A percentile compares a stretch with the other conserved stretches of the same genome.
phyloP scores from a whole-genome alignment of 2,888 invertebrate species.

The Ganaspis brasiliensis region DNA sequence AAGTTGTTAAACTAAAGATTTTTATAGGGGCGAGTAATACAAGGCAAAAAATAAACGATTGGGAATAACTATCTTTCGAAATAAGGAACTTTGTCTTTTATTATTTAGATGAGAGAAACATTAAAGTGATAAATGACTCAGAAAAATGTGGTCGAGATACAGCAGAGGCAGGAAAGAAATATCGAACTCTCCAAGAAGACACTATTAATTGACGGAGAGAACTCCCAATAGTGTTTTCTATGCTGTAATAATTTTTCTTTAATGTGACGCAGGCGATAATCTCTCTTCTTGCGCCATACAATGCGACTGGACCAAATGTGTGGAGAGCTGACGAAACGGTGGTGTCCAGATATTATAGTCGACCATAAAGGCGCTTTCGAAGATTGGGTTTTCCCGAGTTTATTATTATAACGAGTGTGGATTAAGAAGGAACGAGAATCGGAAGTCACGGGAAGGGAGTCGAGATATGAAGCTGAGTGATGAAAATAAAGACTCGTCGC shows the following conservation, averaged over 20 bases:
- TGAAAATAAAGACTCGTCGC: constrained; percentile 45
- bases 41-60: too few relatives aligned
- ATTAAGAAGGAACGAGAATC: constrained; percentile 76
- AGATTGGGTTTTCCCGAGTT: constrained; percentile 75
- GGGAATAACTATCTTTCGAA: too few relatives aligned
- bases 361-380: constrained; percentile 74
- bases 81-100: too few relatives aligned
- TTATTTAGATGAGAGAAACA: neutral
- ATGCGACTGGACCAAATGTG: constrained; percentile 57
- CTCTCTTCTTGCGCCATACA: constrained; percentile 68
- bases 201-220: constrained; percentile 76
- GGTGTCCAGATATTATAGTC: constrained; percentile 74
- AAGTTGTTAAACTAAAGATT: neutral
- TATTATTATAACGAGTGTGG: constrained; percentile 74
- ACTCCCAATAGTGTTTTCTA: constrained; percentile 67
- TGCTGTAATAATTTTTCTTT: constrained; percentile 77
- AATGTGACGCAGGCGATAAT: constrained; percentile 78
- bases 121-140: constrained; percentile 12
- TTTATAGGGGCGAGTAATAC: neutral
- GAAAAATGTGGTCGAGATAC: constrained; percentile 34
- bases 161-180: constrained; percentile 35
- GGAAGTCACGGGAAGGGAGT: constrained; percentile 69
- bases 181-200: constrained; percentile 58
- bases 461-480: constrained; percentile 48
- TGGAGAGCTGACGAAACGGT: constrained; percentile 54